Percentiles rank a stretch among this genome's conserved stretches.
Evolutionary conservation across 2,113 vertebrate species (phyloP).

Genomic region (Silurus meridionalis): DNA sequence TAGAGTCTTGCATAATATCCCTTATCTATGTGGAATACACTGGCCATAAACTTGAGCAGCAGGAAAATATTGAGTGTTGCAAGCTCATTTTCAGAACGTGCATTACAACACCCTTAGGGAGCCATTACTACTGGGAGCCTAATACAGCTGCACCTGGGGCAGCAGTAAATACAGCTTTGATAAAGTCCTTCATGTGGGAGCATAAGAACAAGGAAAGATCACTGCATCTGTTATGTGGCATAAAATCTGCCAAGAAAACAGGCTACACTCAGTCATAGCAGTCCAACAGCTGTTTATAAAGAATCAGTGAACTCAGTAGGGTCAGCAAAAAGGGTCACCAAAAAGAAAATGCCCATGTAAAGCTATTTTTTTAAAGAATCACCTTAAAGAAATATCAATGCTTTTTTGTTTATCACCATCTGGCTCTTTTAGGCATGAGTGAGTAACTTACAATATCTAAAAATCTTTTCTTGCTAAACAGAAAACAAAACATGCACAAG

Average conservation of each 20-base stretch:
- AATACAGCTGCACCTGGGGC: conserved; percentile 21
- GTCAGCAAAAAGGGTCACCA: background rate
- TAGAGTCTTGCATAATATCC: conserved; percentile 2
- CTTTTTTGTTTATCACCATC: too few species aligned
- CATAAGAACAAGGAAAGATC: background rate
- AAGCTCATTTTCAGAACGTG: conserved; percentile 23
- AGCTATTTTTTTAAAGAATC: too few species aligned
- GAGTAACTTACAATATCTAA: background rate
- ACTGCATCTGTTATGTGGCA: background rate
- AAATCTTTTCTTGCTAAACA: background rate
- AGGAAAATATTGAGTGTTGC: background rate
- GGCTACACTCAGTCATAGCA: background rate
- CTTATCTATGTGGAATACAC: background rate
- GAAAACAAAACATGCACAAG: conserved; percentile 14
- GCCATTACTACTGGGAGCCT: conserved; percentile 1
- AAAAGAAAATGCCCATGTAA: too few species aligned
- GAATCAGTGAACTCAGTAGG: background rate
- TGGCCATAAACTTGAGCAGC: background rate
- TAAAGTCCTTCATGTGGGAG: background rate
- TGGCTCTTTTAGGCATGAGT: too few species aligned
- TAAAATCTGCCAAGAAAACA: background rate
- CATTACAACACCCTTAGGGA: conserved; percentile 23
- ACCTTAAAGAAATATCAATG: too few species aligned
- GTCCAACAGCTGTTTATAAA: conserved; percentile 1
- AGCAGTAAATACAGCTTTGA: background rate